Conservation (phyloP, 2,113 vertebrate genomes). For the Capreolus pygargus region DNA sequence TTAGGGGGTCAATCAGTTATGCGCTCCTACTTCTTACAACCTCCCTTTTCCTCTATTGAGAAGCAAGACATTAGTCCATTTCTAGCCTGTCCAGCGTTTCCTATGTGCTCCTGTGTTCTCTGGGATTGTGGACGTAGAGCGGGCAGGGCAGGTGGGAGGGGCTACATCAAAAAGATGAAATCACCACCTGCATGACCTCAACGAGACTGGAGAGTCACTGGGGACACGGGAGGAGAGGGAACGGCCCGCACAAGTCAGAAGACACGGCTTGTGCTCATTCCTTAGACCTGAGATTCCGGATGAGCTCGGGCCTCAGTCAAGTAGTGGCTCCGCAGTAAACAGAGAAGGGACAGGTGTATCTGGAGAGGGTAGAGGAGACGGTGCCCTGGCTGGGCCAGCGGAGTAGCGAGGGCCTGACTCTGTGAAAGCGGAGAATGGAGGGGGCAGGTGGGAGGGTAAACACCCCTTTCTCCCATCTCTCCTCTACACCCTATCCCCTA, state of each 20-base stretch:
- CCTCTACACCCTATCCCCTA: conserved; percentile 43
- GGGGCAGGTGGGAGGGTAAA: background rate
- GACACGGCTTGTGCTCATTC: background rate
- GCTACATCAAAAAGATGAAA: background rate
- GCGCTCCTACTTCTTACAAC: background rate
- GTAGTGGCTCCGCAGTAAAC: background rate
- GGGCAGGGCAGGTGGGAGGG: background rate
- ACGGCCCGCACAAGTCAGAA: background rate
- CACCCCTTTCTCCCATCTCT: background rate
- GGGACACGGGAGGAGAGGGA: background rate
- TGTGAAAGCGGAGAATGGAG: background rate
- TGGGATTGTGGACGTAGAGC: background rate
- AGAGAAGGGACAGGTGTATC: background rate
- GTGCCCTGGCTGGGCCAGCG: background rate
- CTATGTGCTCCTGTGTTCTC: background rate
- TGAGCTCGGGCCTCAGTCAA: background rate
- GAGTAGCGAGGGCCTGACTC: background rate
- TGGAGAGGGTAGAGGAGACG: background rate
- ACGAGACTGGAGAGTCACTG: background rate
- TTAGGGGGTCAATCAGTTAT: background rate
- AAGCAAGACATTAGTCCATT: background rate
- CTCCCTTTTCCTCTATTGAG: background rate
- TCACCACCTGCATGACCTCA: background rate
- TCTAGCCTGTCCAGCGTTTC: background rate
- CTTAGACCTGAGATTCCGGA: background rate